phyloP scores from a whole-genome alignment of 2,888 invertebrate genomes.

The Scaptomyza flava region DNA sequence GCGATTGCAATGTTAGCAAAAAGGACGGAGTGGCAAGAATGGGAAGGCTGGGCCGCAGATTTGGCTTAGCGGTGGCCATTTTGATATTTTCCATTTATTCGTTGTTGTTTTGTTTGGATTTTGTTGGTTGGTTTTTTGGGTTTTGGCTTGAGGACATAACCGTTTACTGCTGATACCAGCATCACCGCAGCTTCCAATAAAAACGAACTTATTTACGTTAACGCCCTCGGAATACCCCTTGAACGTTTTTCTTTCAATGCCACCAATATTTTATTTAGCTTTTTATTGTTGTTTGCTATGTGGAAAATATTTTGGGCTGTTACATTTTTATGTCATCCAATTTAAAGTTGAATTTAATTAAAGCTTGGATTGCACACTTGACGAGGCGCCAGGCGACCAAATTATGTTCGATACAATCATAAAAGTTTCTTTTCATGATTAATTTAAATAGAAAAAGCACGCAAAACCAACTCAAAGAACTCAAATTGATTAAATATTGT shows the following conservation, averaged over 20 bases:
- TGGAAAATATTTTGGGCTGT: slow-evolving; percentile 43
- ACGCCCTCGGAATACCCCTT: slow-evolving; percentile 15
- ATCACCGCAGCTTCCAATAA: slow-evolving; percentile 58
- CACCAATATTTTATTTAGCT: slow-evolving; percentile 19
- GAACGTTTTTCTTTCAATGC: neutral
- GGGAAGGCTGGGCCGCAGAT: slow-evolving; percentile 11
- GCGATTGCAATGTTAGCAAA: slow-evolving; percentile 32
- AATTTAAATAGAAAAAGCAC: neutral
- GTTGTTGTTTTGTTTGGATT: slow-evolving; percentile 60
- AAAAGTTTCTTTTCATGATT: neutral
- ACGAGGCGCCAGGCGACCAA: neutral
- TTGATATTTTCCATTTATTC: slow-evolving; percentile 68
- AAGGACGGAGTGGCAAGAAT: neutral
- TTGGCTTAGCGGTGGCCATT: slow-evolving; percentile 63
- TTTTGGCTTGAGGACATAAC: slow-evolving; percentile 60
- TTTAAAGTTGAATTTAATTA: slow-evolving; percentile 67
- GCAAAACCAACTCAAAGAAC: neutral
- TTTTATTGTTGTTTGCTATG: slow-evolving; percentile 17
- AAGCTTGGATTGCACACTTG: slow-evolving; percentile 27
- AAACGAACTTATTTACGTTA: slow-evolving; percentile 38
- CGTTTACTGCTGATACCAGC: slow-evolving; percentile 62
- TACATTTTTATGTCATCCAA: slow-evolving; percentile 64
- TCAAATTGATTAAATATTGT: too few species aligned
- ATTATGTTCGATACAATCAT: slow-evolving; percentile 6
- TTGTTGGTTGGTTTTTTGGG: slow-evolving; percentile 42